These are phyloP conservation scores for Cercopithecus mona DNA, from an alignment of 2,113 vertebrate species.

Conservation along the genomic window DNA sequence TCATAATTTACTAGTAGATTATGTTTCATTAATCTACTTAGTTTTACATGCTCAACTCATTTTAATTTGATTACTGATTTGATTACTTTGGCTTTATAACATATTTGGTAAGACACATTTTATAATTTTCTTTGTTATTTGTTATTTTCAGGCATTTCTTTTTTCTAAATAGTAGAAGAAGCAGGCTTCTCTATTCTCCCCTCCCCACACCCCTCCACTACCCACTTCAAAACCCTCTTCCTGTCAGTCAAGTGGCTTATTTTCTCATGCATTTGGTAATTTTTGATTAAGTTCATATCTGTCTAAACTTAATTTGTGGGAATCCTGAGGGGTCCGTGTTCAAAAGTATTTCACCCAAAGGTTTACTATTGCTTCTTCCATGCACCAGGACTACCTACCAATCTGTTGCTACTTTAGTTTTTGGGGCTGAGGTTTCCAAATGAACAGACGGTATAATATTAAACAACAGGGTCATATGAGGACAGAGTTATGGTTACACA, in stretches of 20 bases:
- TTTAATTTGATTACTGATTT: neutral
- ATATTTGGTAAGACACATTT: neutral
- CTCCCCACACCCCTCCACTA: fast-evolving
- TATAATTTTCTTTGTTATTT: neutral
- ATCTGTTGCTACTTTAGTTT: neutral
- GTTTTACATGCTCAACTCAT: neutral
- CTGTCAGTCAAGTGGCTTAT: neutral
- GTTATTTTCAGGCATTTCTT: neutral
- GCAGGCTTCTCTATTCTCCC: neutral
- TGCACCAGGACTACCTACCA: neutral
- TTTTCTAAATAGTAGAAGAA: neutral
- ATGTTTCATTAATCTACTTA: neutral
- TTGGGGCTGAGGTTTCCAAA: neutral
- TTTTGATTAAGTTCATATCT: neutral
- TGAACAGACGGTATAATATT: neutral
- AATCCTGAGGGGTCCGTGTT: neutral
- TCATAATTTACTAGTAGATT: neutral
- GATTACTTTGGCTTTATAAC: neutral
- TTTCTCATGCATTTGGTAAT: neutral
- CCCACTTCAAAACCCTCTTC: neutral
- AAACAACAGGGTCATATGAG: neutral
- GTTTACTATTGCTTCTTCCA: neutral
- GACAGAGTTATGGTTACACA: neutral
- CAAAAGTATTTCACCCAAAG: neutral
- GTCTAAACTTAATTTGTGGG: neutral